These are phyloP conservation scores for Rhagium mordax DNA, from an alignment of 2,888 invertebrate genomes.

Conservation along the genomic window DNA sequence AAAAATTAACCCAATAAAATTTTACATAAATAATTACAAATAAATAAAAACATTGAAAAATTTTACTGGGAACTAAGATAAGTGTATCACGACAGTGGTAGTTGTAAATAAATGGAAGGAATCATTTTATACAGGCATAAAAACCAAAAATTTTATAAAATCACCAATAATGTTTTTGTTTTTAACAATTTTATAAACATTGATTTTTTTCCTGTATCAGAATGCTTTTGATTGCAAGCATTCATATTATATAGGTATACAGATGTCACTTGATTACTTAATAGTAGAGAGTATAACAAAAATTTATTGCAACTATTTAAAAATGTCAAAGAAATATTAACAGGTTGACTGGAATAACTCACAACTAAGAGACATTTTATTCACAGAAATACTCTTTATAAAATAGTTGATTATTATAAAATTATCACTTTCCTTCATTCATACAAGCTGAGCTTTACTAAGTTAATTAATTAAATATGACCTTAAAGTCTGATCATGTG, in stretches of 20 bases:
- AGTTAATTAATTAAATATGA: conserved; percentile 58
- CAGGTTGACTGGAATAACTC: conserved; percentile 67
- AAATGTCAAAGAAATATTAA: conserved; percentile 42
- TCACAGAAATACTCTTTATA: conserved; percentile 66
- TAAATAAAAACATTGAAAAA: conserved; percentile 53
- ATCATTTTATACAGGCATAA: conserved; percentile 18
- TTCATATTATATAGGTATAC: conserved; percentile 27
- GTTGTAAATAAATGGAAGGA: conserved; percentile 30
- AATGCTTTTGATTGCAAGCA: conserved; percentile 22
- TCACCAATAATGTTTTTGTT: conserved; percentile 7
- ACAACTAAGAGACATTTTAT: conserved; percentile 66
- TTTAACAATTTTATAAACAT: conserved; percentile 11
- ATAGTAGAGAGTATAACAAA: conserved; percentile 38
- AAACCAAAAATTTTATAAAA: conserved; percentile 21
- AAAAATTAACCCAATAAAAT: conserved; percentile 55
- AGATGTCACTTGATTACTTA: conserved; percentile 33
- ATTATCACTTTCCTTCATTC: conserved; percentile 70
- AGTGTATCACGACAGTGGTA: conserved; percentile 22
- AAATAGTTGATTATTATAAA: conserved; percentile 70
- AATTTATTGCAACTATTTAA: conserved; percentile 46
- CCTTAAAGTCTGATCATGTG: conserved; percentile 68
- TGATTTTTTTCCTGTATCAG: conserved; percentile 20
- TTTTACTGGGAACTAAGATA: conserved; percentile 29
- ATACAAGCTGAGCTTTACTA: conserved; percentile 68
- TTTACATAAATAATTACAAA: conserved; percentile 58